phyloP scores from a whole-genome alignment of 2,888 invertebrate species.

The Allygus modestus region DNA sequence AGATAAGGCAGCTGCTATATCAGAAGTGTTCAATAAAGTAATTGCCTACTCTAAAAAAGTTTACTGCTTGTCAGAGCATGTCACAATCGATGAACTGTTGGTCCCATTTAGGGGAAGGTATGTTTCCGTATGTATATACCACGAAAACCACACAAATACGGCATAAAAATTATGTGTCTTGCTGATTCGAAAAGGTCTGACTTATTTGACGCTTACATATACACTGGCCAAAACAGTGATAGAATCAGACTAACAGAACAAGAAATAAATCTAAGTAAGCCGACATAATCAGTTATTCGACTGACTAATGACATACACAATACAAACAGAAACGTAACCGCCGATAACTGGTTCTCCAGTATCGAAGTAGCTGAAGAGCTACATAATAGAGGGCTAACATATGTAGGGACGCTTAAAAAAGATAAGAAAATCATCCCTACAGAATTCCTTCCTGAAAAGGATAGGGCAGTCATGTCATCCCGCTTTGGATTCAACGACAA shows the following conservation, averaged over 20 bases:
- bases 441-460: slow-evolving; percentile 51
- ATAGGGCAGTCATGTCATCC: slow-evolving; percentile 23
- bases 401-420: slow-evolving; percentile 51
- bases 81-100: slow-evolving; percentile 60
- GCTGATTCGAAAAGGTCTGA: slow-evolving; percentile 68
- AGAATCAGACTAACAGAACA: slow-evolving; percentile 67
- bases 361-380: slow-evolving; percentile 68
- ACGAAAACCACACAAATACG: slow-evolving; percentile 70
- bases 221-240: slow-evolving; percentile 70
- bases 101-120: slow-evolving; percentile 60
- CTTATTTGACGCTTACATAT: slow-evolving; percentile 70
- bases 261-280: slow-evolving; percentile 69
- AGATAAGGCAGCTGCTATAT: slow-evolving; percentile 62
- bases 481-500: slow-evolving; percentile 58
- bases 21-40: slow-evolving; percentile 61
- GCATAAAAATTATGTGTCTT: slow-evolving; percentile 68
- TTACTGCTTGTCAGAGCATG: slow-evolving; percentile 54
- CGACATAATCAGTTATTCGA: slow-evolving; percentile 70
- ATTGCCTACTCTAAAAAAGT: slow-evolving; percentile 60
- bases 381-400: slow-evolving; percentile 30
- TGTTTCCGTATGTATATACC: slow-evolving; percentile 68
- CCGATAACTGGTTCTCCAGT: slow-evolving; percentile 71
- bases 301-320: slow-evolving; percentile 69
- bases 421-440: slow-evolving; percentile 62
- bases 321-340: slow-evolving; percentile 71